phyloP scores from a whole-genome alignment of 2,888 invertebrate species.

The Neuroscelio doddi region DNA sequence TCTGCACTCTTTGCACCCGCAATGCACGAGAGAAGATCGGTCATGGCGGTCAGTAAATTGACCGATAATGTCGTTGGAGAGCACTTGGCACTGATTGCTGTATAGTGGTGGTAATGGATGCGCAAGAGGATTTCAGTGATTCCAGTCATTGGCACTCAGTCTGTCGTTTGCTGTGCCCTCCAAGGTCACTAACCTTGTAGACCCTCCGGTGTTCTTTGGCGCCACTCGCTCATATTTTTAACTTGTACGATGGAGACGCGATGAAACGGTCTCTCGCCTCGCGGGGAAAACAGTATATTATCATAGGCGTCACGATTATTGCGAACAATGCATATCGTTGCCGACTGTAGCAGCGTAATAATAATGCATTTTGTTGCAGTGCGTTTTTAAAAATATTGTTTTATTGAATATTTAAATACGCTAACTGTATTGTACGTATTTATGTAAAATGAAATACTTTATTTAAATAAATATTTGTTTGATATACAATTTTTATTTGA shows the following conservation, averaged over 20 bases:
- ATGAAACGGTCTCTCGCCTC: not conserved
- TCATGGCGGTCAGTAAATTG: conserved; percentile 16
- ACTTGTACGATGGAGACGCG: conserved; percentile 1
- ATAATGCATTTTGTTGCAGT: too few species aligned
- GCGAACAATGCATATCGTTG: not conserved
- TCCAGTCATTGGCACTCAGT: not conserved
- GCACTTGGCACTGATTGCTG: conserved; percentile 11
- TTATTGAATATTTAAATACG: too few species aligned
- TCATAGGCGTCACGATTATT: not conserved
- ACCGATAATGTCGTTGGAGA: conserved; percentile 7
- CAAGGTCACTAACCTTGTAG: conserved; percentile 17
- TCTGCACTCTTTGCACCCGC: not conserved
- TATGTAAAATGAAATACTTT: too few species aligned
- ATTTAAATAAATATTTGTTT: too few species aligned
- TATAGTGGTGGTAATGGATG: conserved; percentile 9
- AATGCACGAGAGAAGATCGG: conserved; percentile 1
- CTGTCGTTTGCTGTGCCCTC: not conserved
- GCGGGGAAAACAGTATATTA: not conserved
- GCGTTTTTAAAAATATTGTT: too few species aligned
- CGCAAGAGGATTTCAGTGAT: conserved; percentile 1
- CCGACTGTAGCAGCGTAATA: too few species aligned
- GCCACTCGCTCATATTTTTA: conserved; percentile 15
- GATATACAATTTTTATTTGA: too few species aligned
- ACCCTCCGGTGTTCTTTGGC: conserved; percentile 14
- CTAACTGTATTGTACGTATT: too few species aligned